Evolutionary conservation across 1,140 invertebrate genomes (phyloP), one percentile per base, ranked within the genome.

Genomic region (Bradysia coprophila): DNA sequence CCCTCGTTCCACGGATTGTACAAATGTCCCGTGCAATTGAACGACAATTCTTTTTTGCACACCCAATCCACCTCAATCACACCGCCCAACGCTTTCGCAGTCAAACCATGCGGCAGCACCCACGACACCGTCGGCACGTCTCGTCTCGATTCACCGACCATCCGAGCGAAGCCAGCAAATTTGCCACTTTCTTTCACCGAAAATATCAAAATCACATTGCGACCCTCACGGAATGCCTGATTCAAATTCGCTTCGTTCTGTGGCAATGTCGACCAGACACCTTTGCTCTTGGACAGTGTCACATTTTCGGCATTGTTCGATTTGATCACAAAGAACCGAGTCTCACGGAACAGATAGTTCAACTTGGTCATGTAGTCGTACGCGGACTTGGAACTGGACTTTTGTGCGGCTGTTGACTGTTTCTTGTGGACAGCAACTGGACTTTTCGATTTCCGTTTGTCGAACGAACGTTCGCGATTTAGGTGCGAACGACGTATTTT

Each of bases 1-100:
- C 90, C 88, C 61, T 97, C 90, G 72, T 98, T 98, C 90, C 92
- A 97, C 4, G 89, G 81, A 71, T 98, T 98, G 53, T 92, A 92
- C 20, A 98, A 65, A 64, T 96, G 91, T 46, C 86, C 72, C 2
- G 91, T 95, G 46, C 82, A 82, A 44, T 78, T 83, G 51, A 98
- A 98, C 10, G 89, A 77, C 38, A 98, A 66, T 59, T 97, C 93
- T 54, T 90, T 88, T 54, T 88, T 78, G 53, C 86, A 93, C 44
- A 98, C 86, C 92, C 92, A 98, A 56, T 97, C 92, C 4, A 97
- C 75, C 65, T 86, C 81, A 61, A 98, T 96, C 19, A 96, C 88
- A 40, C 92, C 92, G 49, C 89, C 91, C 32, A 98, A 67, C 24
- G 91, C 89, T 64, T 88, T 84, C 24, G 87, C 79, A 45, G 81